Base-by-base conservation (phyloP, 2,797 vertebrate genomes). In the Artibeus lituratus region DNA sequence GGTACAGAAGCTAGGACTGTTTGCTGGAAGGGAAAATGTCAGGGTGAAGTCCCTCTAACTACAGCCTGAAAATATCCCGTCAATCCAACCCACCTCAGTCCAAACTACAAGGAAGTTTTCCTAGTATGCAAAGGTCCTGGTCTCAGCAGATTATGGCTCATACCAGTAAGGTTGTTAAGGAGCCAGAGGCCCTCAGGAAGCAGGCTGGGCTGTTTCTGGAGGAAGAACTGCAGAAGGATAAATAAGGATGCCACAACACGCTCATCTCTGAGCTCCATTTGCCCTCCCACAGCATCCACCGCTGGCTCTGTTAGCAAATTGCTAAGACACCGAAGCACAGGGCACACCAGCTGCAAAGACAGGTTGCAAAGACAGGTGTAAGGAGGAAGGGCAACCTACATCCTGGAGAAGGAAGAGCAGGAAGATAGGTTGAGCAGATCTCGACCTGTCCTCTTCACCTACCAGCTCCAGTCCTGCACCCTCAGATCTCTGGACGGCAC, bases 91-190 rank as follows among this genome's bases (percentile, higher is more conserved):
- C 44, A 49, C 47, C 35, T 67, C 35, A 78, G 44, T 73, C 72
- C 77, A 93, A 53, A n/a, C 32, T 51, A 35, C 37, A 19, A 82
- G 32, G 57, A 81, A 49, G 15, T 78, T 87, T 70, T 21, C 32
- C 55, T 37, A 82, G 3, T 15, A 69, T 88, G 26, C 88, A 65
- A 85, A 86, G 24, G n/a, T 44, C 67, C 39, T 95, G 76, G 21
- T 80, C 69, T 70, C 7, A 10, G 39, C 32, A 72, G 35, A 73
- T 35, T n/a, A 7, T 19, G 21, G n/a, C 76, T 53, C 12, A 11
- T 95, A 99, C 99, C 99, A 22, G 99, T 99, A 94, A 99, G 99
- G 98, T 99, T 99, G 98, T 99, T 99, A 92, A 99, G 99, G 82
- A 99, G 99, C 99, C 99, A 99, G 59, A 99, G 98, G 9, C 99